Evolutionary conservation across 92 coral and sea anemone genomes (phyloP).

Genomic region (Zoanthus sociatus): DNA sequence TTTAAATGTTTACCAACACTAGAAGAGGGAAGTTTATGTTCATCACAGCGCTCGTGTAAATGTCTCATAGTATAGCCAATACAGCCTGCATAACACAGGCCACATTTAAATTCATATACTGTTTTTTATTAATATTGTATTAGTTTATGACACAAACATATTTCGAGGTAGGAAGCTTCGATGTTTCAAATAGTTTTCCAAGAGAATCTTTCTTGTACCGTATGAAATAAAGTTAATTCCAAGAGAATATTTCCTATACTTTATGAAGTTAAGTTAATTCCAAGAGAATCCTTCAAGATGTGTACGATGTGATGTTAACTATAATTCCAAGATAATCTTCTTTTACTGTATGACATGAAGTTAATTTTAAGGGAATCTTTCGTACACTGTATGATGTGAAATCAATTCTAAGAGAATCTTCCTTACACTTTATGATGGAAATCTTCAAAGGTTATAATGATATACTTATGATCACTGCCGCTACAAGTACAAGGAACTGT

Average conservation of each 20-base stretch:
- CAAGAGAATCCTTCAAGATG: background rate
- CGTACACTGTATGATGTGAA: background rate
- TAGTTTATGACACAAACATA: too few species aligned
- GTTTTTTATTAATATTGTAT: too few species aligned
- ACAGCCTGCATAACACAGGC: too few species aligned
- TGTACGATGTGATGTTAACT: background rate
- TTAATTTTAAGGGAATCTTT: background rate
- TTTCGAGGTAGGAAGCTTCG: too few species aligned
- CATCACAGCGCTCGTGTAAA: too few species aligned
- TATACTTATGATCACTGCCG: too few species aligned
- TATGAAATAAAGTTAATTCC: background rate
- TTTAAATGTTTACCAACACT: too few species aligned
- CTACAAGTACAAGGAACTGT: too few species aligned
- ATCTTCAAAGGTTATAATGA: too few species aligned
- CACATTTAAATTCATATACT: too few species aligned
- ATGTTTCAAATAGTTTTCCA: background rate
- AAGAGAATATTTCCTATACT: background rate
- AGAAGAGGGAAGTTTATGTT: too few species aligned
- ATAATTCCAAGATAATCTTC: background rate
- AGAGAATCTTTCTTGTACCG: background rate
- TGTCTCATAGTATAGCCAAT: too few species aligned
- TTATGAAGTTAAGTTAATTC: background rate
- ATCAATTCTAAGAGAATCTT: background rate
- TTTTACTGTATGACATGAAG: background rate
- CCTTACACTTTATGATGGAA: background rate